These are phyloP conservation scores for Paralichthys olivaceus DNA, from an alignment of 2,113 vertebrate genomes.

Conservation along the genomic window DNA sequence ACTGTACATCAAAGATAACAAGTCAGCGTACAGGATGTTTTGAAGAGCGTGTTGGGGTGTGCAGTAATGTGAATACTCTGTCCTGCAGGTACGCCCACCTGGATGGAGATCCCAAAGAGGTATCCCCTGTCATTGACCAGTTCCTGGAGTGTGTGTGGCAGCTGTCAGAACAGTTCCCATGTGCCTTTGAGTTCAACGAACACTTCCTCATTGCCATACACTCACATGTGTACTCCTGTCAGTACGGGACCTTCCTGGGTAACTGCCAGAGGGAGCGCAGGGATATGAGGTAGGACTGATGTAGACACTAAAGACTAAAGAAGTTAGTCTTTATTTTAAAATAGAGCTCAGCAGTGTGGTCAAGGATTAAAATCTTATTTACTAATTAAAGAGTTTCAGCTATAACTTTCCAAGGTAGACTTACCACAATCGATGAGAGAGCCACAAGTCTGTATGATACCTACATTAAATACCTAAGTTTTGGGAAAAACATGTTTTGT, in stretches of 20 bases:
- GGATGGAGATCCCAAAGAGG: constrained; percentile 94
- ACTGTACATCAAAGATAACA: too few relatives aligned
- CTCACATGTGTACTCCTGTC: constrained; percentile 92
- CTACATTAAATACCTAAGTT: too few relatives aligned
- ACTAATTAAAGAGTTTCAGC: too few relatives aligned
- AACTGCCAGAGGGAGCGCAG: constrained; percentile 92
- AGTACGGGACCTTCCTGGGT: constrained; percentile 93
- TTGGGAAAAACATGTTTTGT: too few relatives aligned
- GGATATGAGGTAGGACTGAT: constrained; percentile 86
- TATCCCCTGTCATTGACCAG: constrained; percentile 96
- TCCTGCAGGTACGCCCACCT: constrained; percentile 89
- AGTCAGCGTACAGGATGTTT: neutral
- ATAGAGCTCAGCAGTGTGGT: neutral
- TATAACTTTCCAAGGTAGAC: too few relatives aligned
- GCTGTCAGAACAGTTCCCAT: constrained; percentile 94
- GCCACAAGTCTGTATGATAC: too few relatives aligned
- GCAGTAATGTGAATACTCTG: neutral
- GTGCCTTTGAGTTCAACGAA: constrained; percentile 97
- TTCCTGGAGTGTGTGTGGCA: constrained; percentile 98
- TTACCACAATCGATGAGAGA: too few relatives aligned
- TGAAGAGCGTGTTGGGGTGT: neutral
- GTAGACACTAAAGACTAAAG: neutral
- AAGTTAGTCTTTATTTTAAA: neutral
- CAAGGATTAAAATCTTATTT: too few relatives aligned
- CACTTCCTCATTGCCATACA: constrained; percentile 91